Base-by-base conservation (phyloP, 2,888 invertebrate species). In the Ophraella communa region DNA sequence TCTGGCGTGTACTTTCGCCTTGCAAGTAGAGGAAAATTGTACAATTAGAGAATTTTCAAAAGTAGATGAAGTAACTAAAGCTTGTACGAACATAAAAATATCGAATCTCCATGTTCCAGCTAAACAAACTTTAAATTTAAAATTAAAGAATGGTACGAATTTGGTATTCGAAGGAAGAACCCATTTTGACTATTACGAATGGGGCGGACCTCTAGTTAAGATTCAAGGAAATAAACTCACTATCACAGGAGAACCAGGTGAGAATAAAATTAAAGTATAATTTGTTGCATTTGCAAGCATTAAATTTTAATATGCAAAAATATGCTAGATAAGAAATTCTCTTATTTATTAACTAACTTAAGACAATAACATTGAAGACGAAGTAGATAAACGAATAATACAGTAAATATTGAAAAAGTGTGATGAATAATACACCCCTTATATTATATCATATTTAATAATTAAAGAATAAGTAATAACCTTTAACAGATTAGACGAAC, bases 131-230 rank as follows among this genome's bases (percentile, higher is more conserved):
- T 55, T 62, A 55, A 10, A 55, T 4, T 27, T 62, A 3, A 47
- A 54, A 0, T 18, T 62, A 4, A n/a, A 47, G 8, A 30, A 55
- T 33, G 62, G 62, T 7, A 14, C 62, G 5, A 49, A 39, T 1
- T 21, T 62, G 23, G 35, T 3, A n/a, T 62, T 62, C 17, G 21
- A 45, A 47, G 62, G 62, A 39, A 33, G 30, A n/a, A 47, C 39
- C 10, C 17, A 20, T 17, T 62, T 62, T 23, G 62, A 49, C 14
- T 55, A 62, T 44, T 35, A 11, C 11, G 39, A 62, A 33, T 62
- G 62, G 62, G 23, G 53, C 30, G 61, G 52, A 21, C 62, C 49
- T 49, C 45, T 62, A 30, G 27, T 62, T 18, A 20, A 23, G 3
- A 62, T 60, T 51, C 1, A 24, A 0, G 59, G 59, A 49, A 18